Evolutionary conservation across 2,888 invertebrate species (phyloP).

Genomic region (Drosophila anomelani): DNA sequence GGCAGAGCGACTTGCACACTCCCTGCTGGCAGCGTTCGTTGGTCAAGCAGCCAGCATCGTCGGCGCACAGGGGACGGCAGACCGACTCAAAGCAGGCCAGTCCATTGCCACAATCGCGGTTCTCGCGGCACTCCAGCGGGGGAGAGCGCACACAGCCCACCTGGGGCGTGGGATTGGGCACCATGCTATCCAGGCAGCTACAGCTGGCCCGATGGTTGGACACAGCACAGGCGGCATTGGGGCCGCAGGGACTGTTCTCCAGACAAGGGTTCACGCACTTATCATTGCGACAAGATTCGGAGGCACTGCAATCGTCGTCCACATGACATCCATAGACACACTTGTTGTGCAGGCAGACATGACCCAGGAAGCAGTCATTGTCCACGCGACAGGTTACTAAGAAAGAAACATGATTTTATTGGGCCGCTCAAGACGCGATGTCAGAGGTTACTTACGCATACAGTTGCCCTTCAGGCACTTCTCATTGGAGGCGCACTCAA

Average conservation of each 20-base stretch:
- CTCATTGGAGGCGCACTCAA: slow-evolving; percentile 95
- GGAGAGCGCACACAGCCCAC: slow-evolving; percentile 94
- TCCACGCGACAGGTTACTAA: slow-evolving; percentile 94
- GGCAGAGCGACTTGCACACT: slow-evolving; percentile 93
- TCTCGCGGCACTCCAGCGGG: slow-evolving; percentile 90
- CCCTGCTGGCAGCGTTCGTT: slow-evolving; percentile 90
- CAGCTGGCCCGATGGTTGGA: slow-evolving; percentile 93
- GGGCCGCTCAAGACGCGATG: background rate
- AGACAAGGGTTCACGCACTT: slow-evolving; percentile 92
- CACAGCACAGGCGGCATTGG: slow-evolving; percentile 92
- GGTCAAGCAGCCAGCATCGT: slow-evolving; percentile 90
- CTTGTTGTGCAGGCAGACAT: slow-evolving; percentile 94
- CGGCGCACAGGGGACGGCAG: slow-evolving; percentile 92
- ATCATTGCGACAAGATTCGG: slow-evolving; percentile 92
- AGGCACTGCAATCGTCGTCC: slow-evolving; percentile 94
- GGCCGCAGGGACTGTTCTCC: slow-evolving; percentile 91
- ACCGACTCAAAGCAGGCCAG: slow-evolving; percentile 90
- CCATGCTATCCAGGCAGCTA: slow-evolving; percentile 91
- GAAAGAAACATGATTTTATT: background rate
- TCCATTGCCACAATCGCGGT: slow-evolving; percentile 90
- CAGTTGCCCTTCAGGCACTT: slow-evolving; percentile 93
- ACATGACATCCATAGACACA: slow-evolving; percentile 94
- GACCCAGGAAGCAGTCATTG: slow-evolving; percentile 96
- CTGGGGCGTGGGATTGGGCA: slow-evolving; percentile 94
- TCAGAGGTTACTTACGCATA: slow-evolving; percentile 87